phyloP scores from a whole-genome alignment of 2,797 vertebrate species.

The Pseudochirops cupreus region DNA sequence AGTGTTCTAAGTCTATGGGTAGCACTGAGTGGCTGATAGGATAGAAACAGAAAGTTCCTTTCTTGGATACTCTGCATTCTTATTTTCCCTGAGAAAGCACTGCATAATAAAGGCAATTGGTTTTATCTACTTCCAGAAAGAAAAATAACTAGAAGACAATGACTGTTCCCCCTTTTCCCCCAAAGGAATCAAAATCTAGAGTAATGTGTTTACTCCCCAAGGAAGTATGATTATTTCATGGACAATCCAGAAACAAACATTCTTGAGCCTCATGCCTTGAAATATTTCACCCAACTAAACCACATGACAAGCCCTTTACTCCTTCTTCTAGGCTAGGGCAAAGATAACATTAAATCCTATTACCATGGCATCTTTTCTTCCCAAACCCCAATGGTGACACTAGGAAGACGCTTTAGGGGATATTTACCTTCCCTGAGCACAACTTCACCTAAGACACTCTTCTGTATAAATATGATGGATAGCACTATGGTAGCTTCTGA shows the following conservation, averaged over 20 bases:
- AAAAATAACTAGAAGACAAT: not conserved
- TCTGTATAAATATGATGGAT: not conserved
- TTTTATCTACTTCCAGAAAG: conserved; percentile 11
- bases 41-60: conserved; percentile 26
- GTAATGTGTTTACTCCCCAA: not conserved
- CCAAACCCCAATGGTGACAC: not conserved
- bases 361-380: not conserved
- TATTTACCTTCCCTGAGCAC: not conserved
- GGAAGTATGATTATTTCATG: not conserved
- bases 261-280: not conserved
- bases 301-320: not conserved
- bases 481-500: not conserved
- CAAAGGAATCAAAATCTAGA: not conserved
- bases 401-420: not conserved
- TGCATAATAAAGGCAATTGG: conserved; percentile 27
- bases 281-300: not conserved
- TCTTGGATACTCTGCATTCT: not conserved
- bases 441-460: not conserved
- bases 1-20: not conserved
- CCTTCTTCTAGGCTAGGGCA: not conserved
- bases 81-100: conserved; percentile 15
- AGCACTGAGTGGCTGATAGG: conserved; percentile 9
- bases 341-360: not conserved
- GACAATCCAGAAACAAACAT: not conserved
- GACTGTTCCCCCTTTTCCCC: not conserved